phyloP scores from a whole-genome alignment of 2,797 vertebrate genomes.

The Siniperca obscura region DNA sequence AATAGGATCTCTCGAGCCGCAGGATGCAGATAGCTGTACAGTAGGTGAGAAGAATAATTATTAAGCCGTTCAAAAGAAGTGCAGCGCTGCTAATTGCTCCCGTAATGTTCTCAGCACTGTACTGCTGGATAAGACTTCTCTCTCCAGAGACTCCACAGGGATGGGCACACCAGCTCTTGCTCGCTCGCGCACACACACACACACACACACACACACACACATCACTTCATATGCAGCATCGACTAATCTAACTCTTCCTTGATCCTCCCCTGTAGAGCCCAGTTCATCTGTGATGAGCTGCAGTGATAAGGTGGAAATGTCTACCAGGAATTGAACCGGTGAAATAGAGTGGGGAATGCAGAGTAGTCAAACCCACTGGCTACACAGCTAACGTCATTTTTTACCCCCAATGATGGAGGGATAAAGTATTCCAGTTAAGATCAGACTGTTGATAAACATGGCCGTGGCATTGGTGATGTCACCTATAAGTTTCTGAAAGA shows the following conservation, averaged over 20 bases:
- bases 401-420: not conserved
- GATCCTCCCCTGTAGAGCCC: conserved; percentile 59
- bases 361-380: not conserved
- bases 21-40: conserved; percentile 65
- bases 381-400: conserved; percentile 6
- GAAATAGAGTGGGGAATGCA: not conserved
- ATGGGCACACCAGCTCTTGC: conserved; percentile 11
- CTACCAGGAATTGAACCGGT: conserved; percentile 15
- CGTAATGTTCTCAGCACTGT: conserved; percentile 63
- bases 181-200: not conserved
- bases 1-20: conserved; percentile 55
- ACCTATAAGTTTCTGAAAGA: not conserved
- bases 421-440: not conserved
- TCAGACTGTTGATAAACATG: not conserved
- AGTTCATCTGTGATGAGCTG: conserved; percentile 53
- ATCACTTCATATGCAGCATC: conserved; percentile 45
- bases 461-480: not conserved
- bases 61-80: conserved; percentile 70
- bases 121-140: conserved; percentile 53
- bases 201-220: not conserved
- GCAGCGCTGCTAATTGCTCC: conserved; percentile 71
- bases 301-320: conserved; percentile 38
- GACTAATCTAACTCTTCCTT: conserved; percentile 59
- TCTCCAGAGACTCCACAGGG: conserved; percentile 51
- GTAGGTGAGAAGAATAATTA: conserved; percentile 77